Percentiles rank a stretch among this genome's conserved stretches.
These are phyloP conservation scores for Bactericera cockerelli DNA, from an alignment of 1,140 invertebrate species.

Conservation along the genomic window DNA sequence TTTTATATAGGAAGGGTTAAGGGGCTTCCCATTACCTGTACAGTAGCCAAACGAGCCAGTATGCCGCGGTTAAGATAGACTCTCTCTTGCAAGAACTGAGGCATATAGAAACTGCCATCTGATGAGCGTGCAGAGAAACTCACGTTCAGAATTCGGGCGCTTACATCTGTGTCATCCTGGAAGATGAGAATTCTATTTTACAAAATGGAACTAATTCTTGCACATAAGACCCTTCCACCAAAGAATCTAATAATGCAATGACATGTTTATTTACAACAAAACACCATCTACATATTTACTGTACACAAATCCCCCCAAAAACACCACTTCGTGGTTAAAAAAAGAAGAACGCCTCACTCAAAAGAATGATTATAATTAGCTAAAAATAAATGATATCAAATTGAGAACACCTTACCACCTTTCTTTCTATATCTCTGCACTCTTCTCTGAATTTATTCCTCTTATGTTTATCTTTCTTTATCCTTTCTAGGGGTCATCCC, in stretches of 20 bases:
- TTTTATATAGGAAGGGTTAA: no score
- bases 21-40: slow-evolving; percentile 45
- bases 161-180: slow-evolving; percentile 73
- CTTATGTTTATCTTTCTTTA: no score
- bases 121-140: slow-evolving; percentile 79
- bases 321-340: no score
- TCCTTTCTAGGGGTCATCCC: no score
- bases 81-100: slow-evolving; percentile 81
- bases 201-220: slow-evolving; percentile 15
- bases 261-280: slow-evolving; percentile 1
- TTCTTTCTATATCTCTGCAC: no score
- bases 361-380: no score
- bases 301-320: neutral
- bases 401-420: no score
- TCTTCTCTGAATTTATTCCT: no score
- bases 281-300: neutral
- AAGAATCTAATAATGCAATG: neutral
- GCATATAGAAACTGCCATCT: slow-evolving; percentile 66
- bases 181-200: no score
- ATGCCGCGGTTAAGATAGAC: slow-evolving; percentile 81
- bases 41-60: slow-evolving; percentile 67
- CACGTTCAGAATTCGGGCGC: slow-evolving; percentile 76
- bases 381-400: no score
- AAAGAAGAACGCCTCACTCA: no score
- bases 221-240: slow-evolving; percentile 9